Evolutionary conservation across 2,797 vertebrate genomes (phyloP).

Genomic region (Gymnoscopelus braueri): DNA sequence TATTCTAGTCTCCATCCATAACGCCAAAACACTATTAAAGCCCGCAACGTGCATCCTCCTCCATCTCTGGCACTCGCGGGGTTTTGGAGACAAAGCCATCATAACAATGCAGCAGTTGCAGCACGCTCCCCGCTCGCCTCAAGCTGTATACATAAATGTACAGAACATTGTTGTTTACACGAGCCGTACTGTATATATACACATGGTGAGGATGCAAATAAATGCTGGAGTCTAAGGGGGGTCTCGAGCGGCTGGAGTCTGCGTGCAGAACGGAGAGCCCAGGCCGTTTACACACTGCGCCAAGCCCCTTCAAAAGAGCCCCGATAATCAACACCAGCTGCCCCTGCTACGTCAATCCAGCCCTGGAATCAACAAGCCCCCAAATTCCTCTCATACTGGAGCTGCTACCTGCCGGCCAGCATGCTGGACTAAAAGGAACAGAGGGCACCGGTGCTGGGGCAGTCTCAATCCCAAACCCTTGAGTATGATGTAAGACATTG

Average conservation of each 20-base stretch:
- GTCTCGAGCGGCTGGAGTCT: slow-evolving; percentile 60
- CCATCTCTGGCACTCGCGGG: slow-evolving; percentile 33
- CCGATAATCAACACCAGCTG: slow-evolving; percentile 83
- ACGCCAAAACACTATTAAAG: slow-evolving; percentile 14
- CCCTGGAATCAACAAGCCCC: slow-evolving; percentile 74
- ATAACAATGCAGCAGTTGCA: slow-evolving; percentile 37
- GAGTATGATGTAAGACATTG: neutral
- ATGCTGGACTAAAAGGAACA: slow-evolving; percentile 43
- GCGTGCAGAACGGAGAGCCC: slow-evolving; percentile 55
- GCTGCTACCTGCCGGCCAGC: slow-evolving; percentile 76
- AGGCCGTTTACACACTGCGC: slow-evolving; percentile 60
- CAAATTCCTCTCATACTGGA: slow-evolving; percentile 78
- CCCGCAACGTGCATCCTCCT: slow-evolving; percentile 9
- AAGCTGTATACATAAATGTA: slow-evolving; percentile 42
- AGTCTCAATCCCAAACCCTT: slow-evolving; percentile 24
- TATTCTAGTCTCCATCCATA: slow-evolving; percentile 37
- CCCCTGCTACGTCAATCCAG: slow-evolving; percentile 71
- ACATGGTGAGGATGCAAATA: slow-evolving; percentile 69
- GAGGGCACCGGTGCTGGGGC: slow-evolving; percentile 16
- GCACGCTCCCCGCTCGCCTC: slow-evolving; percentile 28
- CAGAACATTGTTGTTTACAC: slow-evolving; percentile 55
- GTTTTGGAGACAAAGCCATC: slow-evolving; percentile 20
- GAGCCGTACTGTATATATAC: slow-evolving; percentile 47
- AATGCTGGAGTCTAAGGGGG: slow-evolving; percentile 45
- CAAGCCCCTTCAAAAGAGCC: slow-evolving; percentile 76